Conservation (phyloP, 2,113 vertebrate genomes). For the Microcebus ravelobensis region DNA sequence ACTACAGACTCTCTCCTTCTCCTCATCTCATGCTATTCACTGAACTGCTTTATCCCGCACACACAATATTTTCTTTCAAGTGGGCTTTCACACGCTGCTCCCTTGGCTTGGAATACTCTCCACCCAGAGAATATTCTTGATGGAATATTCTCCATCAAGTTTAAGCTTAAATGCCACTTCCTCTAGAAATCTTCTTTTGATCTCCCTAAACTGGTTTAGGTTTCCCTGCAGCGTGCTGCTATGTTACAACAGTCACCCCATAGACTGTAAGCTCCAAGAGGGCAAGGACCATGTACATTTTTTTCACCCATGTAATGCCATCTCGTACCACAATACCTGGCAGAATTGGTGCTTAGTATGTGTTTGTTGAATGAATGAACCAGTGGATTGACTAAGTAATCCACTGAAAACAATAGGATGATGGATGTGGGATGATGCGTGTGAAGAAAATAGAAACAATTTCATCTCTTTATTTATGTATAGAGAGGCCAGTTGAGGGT, state of each 20-base stretch:
- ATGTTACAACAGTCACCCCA: neutral
- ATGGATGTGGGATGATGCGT: neutral
- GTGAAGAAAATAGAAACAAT: conserved; percentile 18
- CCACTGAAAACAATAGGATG: conserved; percentile 25
- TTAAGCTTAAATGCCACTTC: conserved; percentile 47
- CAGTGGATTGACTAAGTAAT: neutral
- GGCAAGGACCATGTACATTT: neutral
- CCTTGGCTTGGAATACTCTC: conserved; percentile 16
- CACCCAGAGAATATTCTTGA: neutral
- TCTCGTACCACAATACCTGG: neutral
- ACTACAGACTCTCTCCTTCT: neutral
- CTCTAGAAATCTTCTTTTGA: conserved; percentile 10
- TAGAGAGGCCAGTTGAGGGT: neutral
- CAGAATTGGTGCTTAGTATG: neutral
- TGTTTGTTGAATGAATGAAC: conserved; percentile 28
- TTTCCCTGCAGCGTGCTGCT: neutral
- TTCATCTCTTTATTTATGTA: conserved; percentile 35
- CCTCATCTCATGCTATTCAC: neutral
- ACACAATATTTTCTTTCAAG: neutral
- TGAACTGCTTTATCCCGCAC: neutral
- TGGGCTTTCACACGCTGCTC: neutral
- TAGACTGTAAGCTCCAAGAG: neutral
- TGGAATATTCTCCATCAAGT: neutral
- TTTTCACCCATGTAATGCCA: neutral
- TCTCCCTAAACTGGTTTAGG: neutral